phyloP scores from a whole-genome alignment of 2,797 vertebrate species.

The Lutjanus argentimaculatus region DNA sequence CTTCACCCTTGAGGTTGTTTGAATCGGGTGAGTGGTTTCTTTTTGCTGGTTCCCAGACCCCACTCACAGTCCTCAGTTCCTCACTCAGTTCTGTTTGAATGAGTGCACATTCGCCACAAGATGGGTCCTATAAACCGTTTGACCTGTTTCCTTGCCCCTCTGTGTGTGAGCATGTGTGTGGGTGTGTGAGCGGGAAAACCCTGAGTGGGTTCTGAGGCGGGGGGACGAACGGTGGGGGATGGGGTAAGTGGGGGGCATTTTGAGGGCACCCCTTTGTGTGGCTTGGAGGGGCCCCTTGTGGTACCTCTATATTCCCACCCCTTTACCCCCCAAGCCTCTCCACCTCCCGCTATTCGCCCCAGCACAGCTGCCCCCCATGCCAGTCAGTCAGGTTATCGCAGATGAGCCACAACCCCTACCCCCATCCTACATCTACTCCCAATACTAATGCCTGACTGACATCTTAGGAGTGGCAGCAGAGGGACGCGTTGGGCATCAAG shows the following conservation, averaged over 20 bases:
- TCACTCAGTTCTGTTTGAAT: slow-evolving; percentile 82
- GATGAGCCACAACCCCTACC: slow-evolving; percentile 45
- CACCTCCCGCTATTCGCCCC: slow-evolving; percentile 54
- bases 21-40: slow-evolving; percentile 84
- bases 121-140: slow-evolving; percentile 84
- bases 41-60: slow-evolving; percentile 82
- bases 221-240: slow-evolving; percentile 57
- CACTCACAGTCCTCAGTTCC: slow-evolving; percentile 76
- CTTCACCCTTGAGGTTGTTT: slow-evolving; percentile 85
- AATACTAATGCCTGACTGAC: slow-evolving; percentile 41
- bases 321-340: slow-evolving; percentile 42
- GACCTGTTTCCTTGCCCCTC: slow-evolving; percentile 82
- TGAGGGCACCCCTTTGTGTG: slow-evolving; percentile 82
- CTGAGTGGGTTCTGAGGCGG: slow-evolving; percentile 69
- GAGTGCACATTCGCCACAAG: slow-evolving; percentile 83
- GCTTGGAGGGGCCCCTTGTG: slow-evolving; percentile 75
- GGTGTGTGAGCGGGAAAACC: slow-evolving; percentile 66
- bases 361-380: slow-evolving; percentile 74
- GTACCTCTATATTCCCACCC: slow-evolving; percentile 73
- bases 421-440: slow-evolving; percentile 32
- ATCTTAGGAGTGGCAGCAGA: slow-evolving; percentile 48
- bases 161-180: slow-evolving; percentile 67
- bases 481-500: slow-evolving; percentile 46
- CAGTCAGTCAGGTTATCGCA: slow-evolving; percentile 66
- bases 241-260: slow-evolving; percentile 71